Base-by-base conservation (phyloP, 2,113 vertebrate genomes). In the Psittacus erithacus region DNA sequence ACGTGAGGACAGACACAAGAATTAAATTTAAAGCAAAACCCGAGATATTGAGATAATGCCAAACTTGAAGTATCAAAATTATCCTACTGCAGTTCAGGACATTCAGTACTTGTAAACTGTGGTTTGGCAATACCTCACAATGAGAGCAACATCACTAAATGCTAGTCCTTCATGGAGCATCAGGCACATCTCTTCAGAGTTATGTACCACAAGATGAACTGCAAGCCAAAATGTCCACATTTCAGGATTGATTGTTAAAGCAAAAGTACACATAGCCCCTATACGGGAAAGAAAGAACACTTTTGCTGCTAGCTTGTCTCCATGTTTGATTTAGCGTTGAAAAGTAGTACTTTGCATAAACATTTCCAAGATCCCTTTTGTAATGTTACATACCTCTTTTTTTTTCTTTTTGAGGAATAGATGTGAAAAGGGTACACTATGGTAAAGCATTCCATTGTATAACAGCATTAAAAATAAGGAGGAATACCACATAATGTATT, bases 1-100 rank as follows among this genome's bases (percentile, higher is more conserved):
- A 79, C 39, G 67, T 89, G 95, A 96, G 94, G 93, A 87, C 60
- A 91, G 53, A 93, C 53, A 83, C 7, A 68, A 93, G 91, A 96
- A 89, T 92, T 90, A 79, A 44, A 90, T 92, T 95, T 95, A 90
- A 97, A 97, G 78, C 65, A 92, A 95, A 53, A 41, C 22, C n/a
- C 4, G 3, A 83, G 79, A 63, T 79, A 87, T 5, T n/a, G 50
- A 88, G 81, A 85, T 80, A 92, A 86, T 59, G 83, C 43, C 52
- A 95, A 90, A 70, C 59, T 79, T 76, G 49, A 84, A 86, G 73
- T 70, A 92, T 67, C 80, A 91, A 93, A 93, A 87, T 90, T 69
- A 85, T 81, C 82, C 88, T 87, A 55, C 5, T 43, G 55, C 75
- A 80, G 84, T 86, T 87, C 55, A 92, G 91, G 67, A 77, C 85